These are phyloP conservation scores for Smutsia temminckii DNA, from an alignment of 2,797 vertebrate genomes.

Conservation along the genomic window DNA sequence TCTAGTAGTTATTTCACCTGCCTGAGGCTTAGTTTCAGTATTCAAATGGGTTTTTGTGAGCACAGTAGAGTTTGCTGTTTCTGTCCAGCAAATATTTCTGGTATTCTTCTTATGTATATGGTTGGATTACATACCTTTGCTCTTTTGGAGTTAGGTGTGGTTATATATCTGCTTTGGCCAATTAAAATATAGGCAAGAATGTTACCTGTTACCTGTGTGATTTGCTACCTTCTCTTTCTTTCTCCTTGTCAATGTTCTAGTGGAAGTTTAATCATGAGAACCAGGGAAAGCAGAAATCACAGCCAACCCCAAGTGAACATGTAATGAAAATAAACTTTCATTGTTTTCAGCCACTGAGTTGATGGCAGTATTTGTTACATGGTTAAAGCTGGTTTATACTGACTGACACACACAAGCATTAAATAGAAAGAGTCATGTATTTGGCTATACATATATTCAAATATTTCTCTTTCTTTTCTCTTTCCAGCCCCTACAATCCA, in stretches of 20 bases:
- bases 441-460: background rate
- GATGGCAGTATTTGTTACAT: background rate
- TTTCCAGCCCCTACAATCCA: background rate
- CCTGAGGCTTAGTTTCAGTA: background rate
- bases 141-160: background rate
- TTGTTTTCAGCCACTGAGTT: background rate
- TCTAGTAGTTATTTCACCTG: background rate
- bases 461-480: background rate
- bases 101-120: background rate
- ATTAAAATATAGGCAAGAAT: background rate
- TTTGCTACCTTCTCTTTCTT: background rate
- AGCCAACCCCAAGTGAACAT: background rate
- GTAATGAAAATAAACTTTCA: background rate
- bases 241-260: background rate
- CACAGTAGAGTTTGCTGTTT: background rate
- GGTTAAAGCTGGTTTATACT: background rate
- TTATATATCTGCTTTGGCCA: background rate
- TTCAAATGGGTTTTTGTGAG: background rate
- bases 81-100: background rate
- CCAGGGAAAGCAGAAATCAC: background rate
- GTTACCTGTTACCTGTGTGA: background rate
- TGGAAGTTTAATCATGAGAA: background rate
- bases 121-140: background rate
- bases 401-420: background rate
- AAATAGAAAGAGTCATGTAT: background rate